Evolutionary conservation across 2,888 invertebrate genomes (phyloP), one percentile per base, ranked within the genome.

Genomic region (Beris morrisii): DNA sequence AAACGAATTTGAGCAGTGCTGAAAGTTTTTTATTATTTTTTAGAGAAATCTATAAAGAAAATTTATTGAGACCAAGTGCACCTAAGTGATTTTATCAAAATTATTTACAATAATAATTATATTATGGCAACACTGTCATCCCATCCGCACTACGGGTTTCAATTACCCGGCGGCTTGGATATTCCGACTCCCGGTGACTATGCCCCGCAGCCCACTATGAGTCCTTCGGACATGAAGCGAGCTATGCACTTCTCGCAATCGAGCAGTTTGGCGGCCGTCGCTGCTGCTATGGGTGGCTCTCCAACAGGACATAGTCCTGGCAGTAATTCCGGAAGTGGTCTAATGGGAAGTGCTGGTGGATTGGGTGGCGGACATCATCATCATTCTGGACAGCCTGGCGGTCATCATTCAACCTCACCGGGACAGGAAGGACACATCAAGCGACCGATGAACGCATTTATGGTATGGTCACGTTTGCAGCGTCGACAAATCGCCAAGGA

Each of bases 381-480:
- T 15, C 57, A 53, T 22, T 22, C 7, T 45, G 65, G 43, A 46
- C 63, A 64, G 50, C 65, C 59, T 57, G 64, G 69, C 71, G 48
- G 64, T 6, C 71, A 75, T 46, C 73, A 78, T 73, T 73, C 76
- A 55, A 77, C 78, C 11, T 79, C 80, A 0, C 80, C 80, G 0
- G 79, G 79, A 0, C 80, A 80, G 69, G 90, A 91, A 73, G 88
- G 87, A 9, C 94, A 95, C 81, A 95, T 97, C 76, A 97, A 97
- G 81, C 84, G 97, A 22, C 97, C 97, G 3, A 97, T 97, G 97
- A 97, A 97, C 82, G 96, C 97, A 0, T 97, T 97, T 82, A 97
- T 97, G 95, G 96, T 81, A 11, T 96, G 96, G 96, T 95, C 95
- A 5, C 83, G 95, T 50, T 89, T 94, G 48, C 95, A 96, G 79